These are phyloP conservation scores for Gavia stellata DNA, from an alignment of 2,113 vertebrate species.

Conservation along the genomic window DNA sequence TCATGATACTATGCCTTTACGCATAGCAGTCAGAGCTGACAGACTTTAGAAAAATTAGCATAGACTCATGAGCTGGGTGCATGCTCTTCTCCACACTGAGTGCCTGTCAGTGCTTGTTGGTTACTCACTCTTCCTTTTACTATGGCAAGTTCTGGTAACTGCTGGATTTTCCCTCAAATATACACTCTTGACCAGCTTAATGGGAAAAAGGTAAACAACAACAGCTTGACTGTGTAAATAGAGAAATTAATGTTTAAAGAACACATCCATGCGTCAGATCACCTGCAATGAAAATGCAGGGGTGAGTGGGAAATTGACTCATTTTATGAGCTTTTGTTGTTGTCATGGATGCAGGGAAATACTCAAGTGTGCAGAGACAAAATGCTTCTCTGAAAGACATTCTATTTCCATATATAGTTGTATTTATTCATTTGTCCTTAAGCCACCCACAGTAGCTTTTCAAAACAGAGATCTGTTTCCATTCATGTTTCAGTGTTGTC, in stretches of 20 bases:
- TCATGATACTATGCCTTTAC: not conserved
- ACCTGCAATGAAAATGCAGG: not conserved
- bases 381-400: not conserved
- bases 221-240: slow-evolving; percentile 17
- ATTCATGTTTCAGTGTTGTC: not conserved
- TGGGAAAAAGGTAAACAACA: not conserved
- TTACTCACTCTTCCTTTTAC: not conserved
- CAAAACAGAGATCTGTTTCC: slow-evolving; percentile 28
- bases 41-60: not conserved
- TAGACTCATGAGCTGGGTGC: not conserved
- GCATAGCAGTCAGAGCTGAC: not conserved
- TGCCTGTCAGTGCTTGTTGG: not conserved
- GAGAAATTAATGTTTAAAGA: slow-evolving; percentile 8
- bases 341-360: not conserved
- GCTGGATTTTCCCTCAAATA: not conserved
- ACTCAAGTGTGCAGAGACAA: not conserved
- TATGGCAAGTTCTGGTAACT: not conserved
- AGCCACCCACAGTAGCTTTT: not conserved
- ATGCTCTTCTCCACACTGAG: not conserved
- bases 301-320: not conserved
- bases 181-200: not conserved
- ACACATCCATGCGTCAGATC: not conserved
- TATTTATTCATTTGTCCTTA: not conserved
- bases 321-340: not conserved
- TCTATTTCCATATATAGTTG: not conserved